A percentile compares a stretch with the other conserved stretches of the same genome.
Evolutionary conservation across 2,113 vertebrate species (phyloP).

Genomic region (Neogobius melanostomus): DNA sequence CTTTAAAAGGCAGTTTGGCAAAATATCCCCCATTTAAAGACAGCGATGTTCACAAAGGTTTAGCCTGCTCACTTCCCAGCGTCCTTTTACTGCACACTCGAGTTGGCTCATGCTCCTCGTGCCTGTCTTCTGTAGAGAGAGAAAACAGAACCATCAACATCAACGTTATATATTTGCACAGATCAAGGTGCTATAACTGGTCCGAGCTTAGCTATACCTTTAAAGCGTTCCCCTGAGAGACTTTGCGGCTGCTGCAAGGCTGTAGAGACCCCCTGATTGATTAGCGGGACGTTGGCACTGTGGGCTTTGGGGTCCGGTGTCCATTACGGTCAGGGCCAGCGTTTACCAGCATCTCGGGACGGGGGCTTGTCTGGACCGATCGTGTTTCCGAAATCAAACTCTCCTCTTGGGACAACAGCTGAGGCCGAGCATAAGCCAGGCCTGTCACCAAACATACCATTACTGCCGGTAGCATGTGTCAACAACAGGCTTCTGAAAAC

Average conservation of each 20-base stretch:
- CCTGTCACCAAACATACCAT: conserved; percentile 41
- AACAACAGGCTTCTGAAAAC: conserved; percentile 45
- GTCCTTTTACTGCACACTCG: too few relatives aligned
- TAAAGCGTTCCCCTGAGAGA: conserved; percentile 53
- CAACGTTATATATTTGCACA: conserved; percentile 43
- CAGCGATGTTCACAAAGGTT: too few relatives aligned
- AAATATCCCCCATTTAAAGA: too few relatives aligned
- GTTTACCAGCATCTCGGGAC: conserved; percentile 49
- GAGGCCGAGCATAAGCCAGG: conserved; percentile 46
- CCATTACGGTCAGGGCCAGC: conserved; percentile 38
- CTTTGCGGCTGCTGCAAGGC: conserved; percentile 24
- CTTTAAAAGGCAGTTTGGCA: too few relatives aligned
- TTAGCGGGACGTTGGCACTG: conserved; percentile 48
- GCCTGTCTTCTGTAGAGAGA: conserved; percentile 59
- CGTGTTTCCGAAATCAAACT: conserved; percentile 75
- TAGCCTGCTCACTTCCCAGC: too few relatives aligned
- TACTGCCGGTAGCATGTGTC: conserved; percentile 46
- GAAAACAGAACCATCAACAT: conserved; percentile 54
- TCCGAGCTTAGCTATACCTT: conserved; percentile 54
- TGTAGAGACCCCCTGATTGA: conserved; percentile 51
- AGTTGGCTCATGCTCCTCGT: conserved; percentile 25
- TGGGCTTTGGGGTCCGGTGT: conserved; percentile 42
- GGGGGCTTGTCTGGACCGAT: conserved; percentile 55
- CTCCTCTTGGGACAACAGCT: conserved; percentile 79
- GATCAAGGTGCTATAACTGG: conserved; percentile 50